phyloP scores from a whole-genome alignment of 2,888 invertebrate genomes.

The Drosophila suboccidentalis region DNA sequence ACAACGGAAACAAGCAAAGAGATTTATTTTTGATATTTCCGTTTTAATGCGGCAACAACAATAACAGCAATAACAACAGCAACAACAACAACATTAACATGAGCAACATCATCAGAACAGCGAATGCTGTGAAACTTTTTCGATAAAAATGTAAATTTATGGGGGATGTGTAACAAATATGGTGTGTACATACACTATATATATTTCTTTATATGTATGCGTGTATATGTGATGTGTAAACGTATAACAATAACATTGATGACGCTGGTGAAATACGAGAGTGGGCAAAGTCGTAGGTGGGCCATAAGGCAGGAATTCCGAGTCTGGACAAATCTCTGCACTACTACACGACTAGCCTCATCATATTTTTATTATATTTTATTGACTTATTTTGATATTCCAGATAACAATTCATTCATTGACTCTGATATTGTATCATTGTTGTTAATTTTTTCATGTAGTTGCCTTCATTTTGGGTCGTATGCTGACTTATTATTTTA shows the following conservation, averaged over 20 bases:
- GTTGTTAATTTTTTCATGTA: conserved; percentile 43
- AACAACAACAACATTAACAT: conserved; percentile 41
- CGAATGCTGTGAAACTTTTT: conserved; percentile 69
- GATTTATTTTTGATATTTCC: conserved; percentile 80
- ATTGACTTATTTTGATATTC: conserved; percentile 64
- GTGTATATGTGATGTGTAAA: conserved; percentile 38
- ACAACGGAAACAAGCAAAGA: conserved; percentile 71
- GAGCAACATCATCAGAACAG: conserved; percentile 49
- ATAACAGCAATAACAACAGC: conserved; percentile 45
- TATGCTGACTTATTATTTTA: conserved; percentile 27
- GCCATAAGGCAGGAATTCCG: background rate
- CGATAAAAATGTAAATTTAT: conserved; percentile 83
- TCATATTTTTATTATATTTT: conserved; percentile 76
- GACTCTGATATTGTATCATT: conserved; percentile 36
- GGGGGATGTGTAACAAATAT: conserved; percentile 77
- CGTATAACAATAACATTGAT: conserved; percentile 69
- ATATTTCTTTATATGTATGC: background rate
- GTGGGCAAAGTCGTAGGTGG: conserved; percentile 3
- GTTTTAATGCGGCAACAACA: conserved; percentile 59
- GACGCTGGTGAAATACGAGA: conserved; percentile 30
- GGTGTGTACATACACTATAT: conserved; percentile 15
- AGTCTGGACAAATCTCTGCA: conserved; percentile 19
- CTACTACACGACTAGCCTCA: conserved; percentile 56
- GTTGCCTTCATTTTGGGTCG: conserved; percentile 16
- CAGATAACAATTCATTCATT: conserved; percentile 65